Evolutionary conservation across 2,113 vertebrate genomes (phyloP), one percentile per base, ranked within the genome.

Genomic region (Podilymbus podiceps): DNA sequence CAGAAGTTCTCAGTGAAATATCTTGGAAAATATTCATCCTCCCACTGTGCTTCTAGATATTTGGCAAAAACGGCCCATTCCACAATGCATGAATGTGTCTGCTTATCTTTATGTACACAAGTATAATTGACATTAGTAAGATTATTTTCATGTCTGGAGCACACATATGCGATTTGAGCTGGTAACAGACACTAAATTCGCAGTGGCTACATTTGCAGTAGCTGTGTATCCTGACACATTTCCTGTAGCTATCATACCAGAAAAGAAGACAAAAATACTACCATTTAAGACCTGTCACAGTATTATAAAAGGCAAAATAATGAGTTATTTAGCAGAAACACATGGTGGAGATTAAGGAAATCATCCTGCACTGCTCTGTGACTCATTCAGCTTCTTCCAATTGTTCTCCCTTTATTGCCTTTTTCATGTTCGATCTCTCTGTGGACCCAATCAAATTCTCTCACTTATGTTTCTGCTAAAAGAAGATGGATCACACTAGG

Each of bases 311-410:
- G 25, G 22, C 16, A 89, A 96, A 93, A 92, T 49, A 95, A 96
- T 69, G 74, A 88, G 23, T 95, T 93, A 83, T 75, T 96, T 95
- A 96, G 17, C 59, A 96, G 66, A 91, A 90, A 93, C 52, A 89
- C 69, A 71, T 42, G 33, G n/a, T 73, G 15, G 15, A 92, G 88
- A 96, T 91, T 90, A 79, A 87, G 58, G 31, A 93, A 94, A 84
- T 66, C 3, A 50, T 85, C 95, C 90, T 90, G 21, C 25, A 50
- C 11, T 60, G 44, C 60, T 77, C 44, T 83, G 13, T 89, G 66
- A 76, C 47, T 95, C 60, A 35, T 93, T 92, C 38, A 75, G 17
- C 24, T 91, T 90, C 47, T 87, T 92, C 23, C 28, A 94, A 4
- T 95, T 95, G 46, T 91, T 95, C 63, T 76, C 60, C 30, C 17